These are phyloP conservation scores for Prionailurus bengalensis DNA, from an alignment of 2,113 vertebrate genomes.

Conservation along the genomic window DNA sequence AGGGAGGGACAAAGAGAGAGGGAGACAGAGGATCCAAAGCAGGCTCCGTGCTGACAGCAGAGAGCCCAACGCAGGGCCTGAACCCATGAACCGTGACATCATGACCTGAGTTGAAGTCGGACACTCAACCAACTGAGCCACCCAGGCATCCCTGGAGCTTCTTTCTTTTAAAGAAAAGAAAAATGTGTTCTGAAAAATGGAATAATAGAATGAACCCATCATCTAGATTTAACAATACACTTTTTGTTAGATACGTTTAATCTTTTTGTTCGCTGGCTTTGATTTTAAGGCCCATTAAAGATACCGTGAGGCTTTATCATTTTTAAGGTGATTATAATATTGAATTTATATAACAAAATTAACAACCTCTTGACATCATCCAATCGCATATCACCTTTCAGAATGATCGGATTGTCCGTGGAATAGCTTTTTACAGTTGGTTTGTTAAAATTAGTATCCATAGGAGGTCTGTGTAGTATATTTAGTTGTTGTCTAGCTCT, in stretches of 20 bases:
- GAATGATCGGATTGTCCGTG: not conserved
- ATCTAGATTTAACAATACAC: not conserved
- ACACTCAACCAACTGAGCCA: too few species aligned
- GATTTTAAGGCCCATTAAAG: not conserved
- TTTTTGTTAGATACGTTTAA: constrained; percentile 30
- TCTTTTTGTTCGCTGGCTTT: not conserved
- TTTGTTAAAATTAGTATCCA: not conserved
- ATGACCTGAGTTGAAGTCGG: too few species aligned
- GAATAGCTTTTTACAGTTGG: not conserved
- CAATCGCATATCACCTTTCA: not conserved
- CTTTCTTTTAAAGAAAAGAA: not conserved
- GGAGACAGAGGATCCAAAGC: too few species aligned
- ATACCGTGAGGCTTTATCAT: not conserved
- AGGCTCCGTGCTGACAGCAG: too few species aligned
- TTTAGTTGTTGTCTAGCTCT: not conserved
- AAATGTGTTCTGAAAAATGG: not conserved
- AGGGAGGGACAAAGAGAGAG: too few species aligned
- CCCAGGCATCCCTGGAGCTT: not conserved
- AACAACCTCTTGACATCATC: not conserved
- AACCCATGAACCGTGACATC: too few species aligned
- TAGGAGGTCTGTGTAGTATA: not conserved
- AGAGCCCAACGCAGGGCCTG: too few species aligned
- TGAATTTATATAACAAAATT: not conserved
- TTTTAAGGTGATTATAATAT: not conserved
- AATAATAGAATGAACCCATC: not conserved